Evolutionary conservation across 2,797 vertebrate genomes (phyloP), one percentile per base, ranked within the genome.

Genomic region (Arnoldichthys spilopterus): DNA sequence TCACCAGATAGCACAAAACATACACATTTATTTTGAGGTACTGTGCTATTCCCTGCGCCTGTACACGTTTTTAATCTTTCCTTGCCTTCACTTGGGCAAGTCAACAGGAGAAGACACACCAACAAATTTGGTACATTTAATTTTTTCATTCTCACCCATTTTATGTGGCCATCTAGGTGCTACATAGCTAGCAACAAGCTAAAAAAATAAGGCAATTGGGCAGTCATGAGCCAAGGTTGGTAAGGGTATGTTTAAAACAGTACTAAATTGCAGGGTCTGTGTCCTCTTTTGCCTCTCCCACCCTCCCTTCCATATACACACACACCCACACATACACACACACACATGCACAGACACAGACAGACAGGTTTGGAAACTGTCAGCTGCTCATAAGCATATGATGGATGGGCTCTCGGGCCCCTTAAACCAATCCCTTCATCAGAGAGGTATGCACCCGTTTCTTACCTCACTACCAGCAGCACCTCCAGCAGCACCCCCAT

Each of bases 351-450:
- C 53, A 76, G 47, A 59, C 59, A 78, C 58, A 87, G 63, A 80
- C 51, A 68, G 72, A 72, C 83, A 78, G 76, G 82, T 83, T 82
- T 68, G 74, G 69, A 76, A 80, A 53, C 74, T 81, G 66, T 67
- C 72, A 78, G 68, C 80, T 80, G 85, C 76, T 85, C 83, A 80
- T 83, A 76, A 73, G 77, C 63, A 74, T 72, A 76, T 86, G 86
- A 88, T 85, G 81, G 79, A 87, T 86, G 83, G 74, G 72, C 74
- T 84, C 68, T 79, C 32, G 26, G 73, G 74, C 79, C 80, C 84
- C 74, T 83, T 82, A 79, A 80, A 85, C 77, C 78, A 74, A 84
- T 74, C 75, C 80, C 74, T 59, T 77, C 77, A 75, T 83, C 72
- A 73, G 64, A 83, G 77, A 79, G 73, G 78, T 76, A 74, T 85